A percentile compares a stretch with the other conserved stretches of the same genome.
Conservation (phyloP, 1,140 invertebrate species). For the Wasmannia auropunctata region DNA sequence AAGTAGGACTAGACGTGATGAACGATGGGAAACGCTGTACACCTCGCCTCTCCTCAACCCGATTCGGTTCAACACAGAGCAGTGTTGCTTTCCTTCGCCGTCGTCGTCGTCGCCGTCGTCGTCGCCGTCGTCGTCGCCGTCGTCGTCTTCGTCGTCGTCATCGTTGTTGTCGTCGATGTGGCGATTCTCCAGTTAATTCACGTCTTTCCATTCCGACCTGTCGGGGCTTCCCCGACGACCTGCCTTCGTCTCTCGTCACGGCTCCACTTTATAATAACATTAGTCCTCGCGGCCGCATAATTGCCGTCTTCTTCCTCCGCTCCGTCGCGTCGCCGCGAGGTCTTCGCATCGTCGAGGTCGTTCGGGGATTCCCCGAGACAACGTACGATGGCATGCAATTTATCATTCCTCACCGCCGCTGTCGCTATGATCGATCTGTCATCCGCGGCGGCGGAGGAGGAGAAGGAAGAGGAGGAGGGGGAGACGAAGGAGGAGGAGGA, state of each 20-base stretch:
- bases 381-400: slow-evolving; percentile 44
- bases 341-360: slow-evolving; percentile 35
- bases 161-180: background rate
- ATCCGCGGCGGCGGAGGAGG: background rate
- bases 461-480: background rate
- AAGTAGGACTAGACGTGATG: slow-evolving; percentile 7
- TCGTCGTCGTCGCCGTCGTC: background rate
- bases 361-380: slow-evolving; percentile 39
- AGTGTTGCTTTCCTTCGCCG: background rate
- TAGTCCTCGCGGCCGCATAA: slow-evolving; percentile 36
- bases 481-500: background rate
- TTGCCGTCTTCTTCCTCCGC: slow-evolving; percentile 27
- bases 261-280: slow-evolving; percentile 42
- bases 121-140: background rate
- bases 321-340: slow-evolving; percentile 3
- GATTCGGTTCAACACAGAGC: background rate
- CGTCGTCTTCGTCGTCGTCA: background rate
- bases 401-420: slow-evolving; percentile 36
- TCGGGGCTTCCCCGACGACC: slow-evolving; percentile 2
- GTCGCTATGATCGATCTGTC: slow-evolving; percentile 34
- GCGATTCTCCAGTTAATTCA: slow-evolving; percentile 41
- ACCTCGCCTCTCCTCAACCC: background rate
- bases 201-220: slow-evolving; percentile 29
- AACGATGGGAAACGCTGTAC: background rate
- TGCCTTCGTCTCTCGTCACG: slow-evolving; percentile 16